phyloP scores from a whole-genome alignment of 2,888 invertebrate genomes.

The Bembecia ichneumoniformis region DNA sequence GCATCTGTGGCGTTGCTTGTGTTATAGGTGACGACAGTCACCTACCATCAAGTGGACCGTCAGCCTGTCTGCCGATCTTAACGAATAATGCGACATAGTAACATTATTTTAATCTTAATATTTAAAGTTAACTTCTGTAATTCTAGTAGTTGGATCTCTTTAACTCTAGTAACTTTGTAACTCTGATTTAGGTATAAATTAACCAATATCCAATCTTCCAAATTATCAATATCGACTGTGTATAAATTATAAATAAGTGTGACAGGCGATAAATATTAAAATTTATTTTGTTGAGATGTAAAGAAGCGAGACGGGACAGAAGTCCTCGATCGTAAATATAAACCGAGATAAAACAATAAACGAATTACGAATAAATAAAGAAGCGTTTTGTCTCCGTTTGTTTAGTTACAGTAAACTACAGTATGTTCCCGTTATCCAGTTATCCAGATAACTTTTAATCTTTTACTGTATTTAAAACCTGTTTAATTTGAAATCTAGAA shows the following conservation, averaged over 20 bases:
- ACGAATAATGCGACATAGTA: too few species aligned
- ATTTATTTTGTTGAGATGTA: constrained; percentile 44
- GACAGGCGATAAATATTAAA: constrained; percentile 58
- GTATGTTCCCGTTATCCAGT: not conserved
- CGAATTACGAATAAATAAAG: constrained; percentile 69
- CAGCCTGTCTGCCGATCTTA: too few species aligned
- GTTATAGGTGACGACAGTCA: too few species aligned
- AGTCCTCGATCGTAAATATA: constrained; percentile 61
- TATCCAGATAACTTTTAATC: too few species aligned
- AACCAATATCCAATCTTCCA: constrained; percentile 35
- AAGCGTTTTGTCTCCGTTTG: constrained; percentile 61
- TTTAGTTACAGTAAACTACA: constrained; percentile 22
- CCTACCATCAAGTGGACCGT: too few species aligned
- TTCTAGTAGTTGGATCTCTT: too few species aligned
- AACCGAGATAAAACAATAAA: constrained; percentile 70
- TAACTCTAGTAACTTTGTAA: too few species aligned
- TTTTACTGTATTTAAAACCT: not conserved
- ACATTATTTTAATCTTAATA: too few species aligned
- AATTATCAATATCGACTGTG: constrained; percentile 62
- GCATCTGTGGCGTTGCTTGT: too few species aligned
- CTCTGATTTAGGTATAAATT: too few species aligned
- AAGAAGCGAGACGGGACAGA: constrained; percentile 33
- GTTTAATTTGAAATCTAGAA: not conserved
- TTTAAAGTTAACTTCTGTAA: too few species aligned
- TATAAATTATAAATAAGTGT: constrained; percentile 36